Base-by-base conservation (phyloP, 2,113 vertebrate species). In the Herpetotheres cachinnans region DNA sequence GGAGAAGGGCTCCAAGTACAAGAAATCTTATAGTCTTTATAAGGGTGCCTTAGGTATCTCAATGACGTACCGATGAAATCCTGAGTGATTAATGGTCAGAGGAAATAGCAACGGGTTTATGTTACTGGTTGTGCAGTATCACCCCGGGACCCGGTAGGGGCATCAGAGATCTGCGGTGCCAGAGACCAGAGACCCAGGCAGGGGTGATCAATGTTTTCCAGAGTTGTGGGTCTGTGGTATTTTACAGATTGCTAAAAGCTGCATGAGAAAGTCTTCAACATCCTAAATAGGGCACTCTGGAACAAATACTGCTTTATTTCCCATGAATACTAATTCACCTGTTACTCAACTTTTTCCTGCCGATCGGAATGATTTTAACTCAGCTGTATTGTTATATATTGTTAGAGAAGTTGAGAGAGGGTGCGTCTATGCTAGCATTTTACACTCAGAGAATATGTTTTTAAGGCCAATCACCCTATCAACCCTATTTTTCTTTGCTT, bases 1-100 rank as follows among this genome's bases (percentile, higher is more conserved):
- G 79, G 59, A 94, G 90, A 91, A 87, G 62, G 71, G 21, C 44
- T 96, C 65, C 49, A 89, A 93, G 82, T 56, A 77, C 56, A n/a
- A n/a, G 87, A 88, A 93, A 94, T 82, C 83, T 76, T 91, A 90
- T 10, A 76, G 76, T 56, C 80, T 93, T 52, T 89, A 72, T 82
- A 76, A 72, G 78, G 77, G 65, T 72, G 34, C 34, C 49, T 83
- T 30, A 81, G 47, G 88, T 80, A 86, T 73, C 11, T 15, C 61
- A 54, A 52, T 79, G 94, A 90, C 92, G 55, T n/a, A 79, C 83
- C 5, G 32, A 52, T 49, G 82, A 95, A 86, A 91, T 65, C 66
- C 83, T 6, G 36, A 61, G 49, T 94, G 94, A 95, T 94, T 89
- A 82, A 97, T 86, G 93, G 42, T 79, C 83, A 65, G 69, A 91